phyloP scores from a whole-genome alignment of 2,888 invertebrate species.

The Hypena proboscidalis region DNA sequence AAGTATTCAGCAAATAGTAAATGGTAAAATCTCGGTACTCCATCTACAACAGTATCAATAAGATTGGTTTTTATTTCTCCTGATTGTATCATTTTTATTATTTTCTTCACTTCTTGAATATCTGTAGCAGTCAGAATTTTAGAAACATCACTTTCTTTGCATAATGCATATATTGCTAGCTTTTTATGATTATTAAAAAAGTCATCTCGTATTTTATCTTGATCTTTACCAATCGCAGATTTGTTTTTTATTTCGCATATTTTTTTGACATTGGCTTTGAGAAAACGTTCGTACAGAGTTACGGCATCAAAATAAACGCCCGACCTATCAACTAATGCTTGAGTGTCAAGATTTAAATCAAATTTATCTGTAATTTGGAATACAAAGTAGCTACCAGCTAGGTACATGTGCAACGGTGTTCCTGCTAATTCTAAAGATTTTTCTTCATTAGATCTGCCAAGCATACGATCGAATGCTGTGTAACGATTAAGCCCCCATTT shows the following conservation, averaged over 20 bases:
- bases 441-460: constrained; percentile 38
- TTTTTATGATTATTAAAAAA: constrained; percentile 49
- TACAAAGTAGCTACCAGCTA: constrained; percentile 50
- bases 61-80: constrained; percentile 43
- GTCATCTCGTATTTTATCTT: constrained; percentile 21
- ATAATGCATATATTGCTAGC: constrained; percentile 49
- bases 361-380: constrained; percentile 45
- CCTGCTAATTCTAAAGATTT: constrained; percentile 42
- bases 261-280: constrained; percentile 44
- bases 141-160: constrained; percentile 43
- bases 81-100: constrained; percentile 39
- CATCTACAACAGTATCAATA: constrained; percentile 45
- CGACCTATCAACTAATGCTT: constrained; percentile 35
- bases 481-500: constrained; percentile 39
- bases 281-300: constrained; percentile 41
- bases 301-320: constrained; percentile 40
- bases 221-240: not conserved
- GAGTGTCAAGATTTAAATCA: constrained; percentile 30
- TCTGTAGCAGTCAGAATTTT: constrained; percentile 44
- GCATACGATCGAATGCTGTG: constrained; percentile 36
- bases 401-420: constrained; percentile 54
- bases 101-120: constrained; percentile 42
- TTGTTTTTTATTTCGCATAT: constrained; percentile 32
- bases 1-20: constrained; percentile 53
- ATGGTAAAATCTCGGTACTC: constrained; percentile 50